Evolutionary conservation across 2,888 invertebrate species (phyloP), one percentile per base, ranked within the genome.

Genomic region (Biston stratarius): DNA sequence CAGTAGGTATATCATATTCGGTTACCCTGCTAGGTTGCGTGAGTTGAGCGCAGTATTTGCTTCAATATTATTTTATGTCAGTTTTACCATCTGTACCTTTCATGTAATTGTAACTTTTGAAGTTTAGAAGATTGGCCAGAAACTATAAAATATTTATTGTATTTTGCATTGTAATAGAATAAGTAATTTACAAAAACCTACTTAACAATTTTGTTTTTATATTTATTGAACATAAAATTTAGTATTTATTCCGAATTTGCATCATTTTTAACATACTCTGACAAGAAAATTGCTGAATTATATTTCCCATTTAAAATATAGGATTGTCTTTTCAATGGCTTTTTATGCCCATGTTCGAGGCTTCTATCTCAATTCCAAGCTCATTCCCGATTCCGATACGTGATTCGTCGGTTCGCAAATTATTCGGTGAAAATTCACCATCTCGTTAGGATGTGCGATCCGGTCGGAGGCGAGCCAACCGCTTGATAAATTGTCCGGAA

Each of bases 401-500:
- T 93, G 93, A 94, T 93, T 93, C 93, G 92, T 91, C 91, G 93
- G 92, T 89, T 92, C 91, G 90, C 89, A 92, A 92, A 93, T 94
- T 94, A 93, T 93, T 90, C 92, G 90, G 90, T 92, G 94, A 92
- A 93, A 94, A 94, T 94, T 92, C 94, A 93, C 91, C 93, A 91
- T 92, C 94, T 94, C 94, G 94, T 94, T 94, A 94, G 93, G 91
- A 91, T 91, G 92, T 91, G 92, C 92, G 90, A 91, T 87, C 86
- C 91, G 84, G 87, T 84, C 87, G 89, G 89, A 85, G 83, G 88
- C 90, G 90, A 90, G 90, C 94, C 91, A 92, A 92, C 92, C 93
- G 92, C 92, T 92, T 93, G 94, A 94, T 93, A 94, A 94, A 94
- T 94, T 92, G 94, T 92, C 92, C 91, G 94, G 94, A 94, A 94